Conservation (phyloP, 2,888 invertebrate species). For the Drosophila fulvimacula region DNA sequence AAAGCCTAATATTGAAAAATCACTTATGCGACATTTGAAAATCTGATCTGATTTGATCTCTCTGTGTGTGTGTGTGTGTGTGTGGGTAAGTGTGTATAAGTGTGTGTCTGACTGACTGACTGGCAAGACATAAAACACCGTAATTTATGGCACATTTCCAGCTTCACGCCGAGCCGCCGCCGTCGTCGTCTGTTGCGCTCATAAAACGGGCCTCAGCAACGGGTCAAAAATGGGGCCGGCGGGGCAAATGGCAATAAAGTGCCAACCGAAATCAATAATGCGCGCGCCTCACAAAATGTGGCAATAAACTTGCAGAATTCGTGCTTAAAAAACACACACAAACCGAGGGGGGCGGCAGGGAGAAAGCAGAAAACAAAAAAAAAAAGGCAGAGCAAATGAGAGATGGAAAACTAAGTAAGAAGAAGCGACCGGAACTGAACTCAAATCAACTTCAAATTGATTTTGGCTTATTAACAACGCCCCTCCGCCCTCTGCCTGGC, state of each 20-base stretch:
- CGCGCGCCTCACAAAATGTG: constrained; percentile 58
- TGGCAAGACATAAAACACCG: constrained; percentile 68
- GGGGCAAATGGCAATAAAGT: constrained; percentile 61
- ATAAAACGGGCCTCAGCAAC: constrained; percentile 51
- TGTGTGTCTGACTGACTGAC: constrained; percentile 45
- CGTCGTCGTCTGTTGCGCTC: constrained; percentile 62
- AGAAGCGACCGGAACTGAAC: constrained; percentile 45
- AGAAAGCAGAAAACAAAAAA: not conserved
- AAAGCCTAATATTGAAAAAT: constrained; percentile 44
- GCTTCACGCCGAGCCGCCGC: constrained; percentile 51
- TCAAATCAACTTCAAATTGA: constrained; percentile 57
- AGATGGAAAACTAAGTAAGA: constrained; percentile 44
- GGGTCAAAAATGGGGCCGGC: constrained; percentile 42
- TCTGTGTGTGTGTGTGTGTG: constrained; percentile 20
- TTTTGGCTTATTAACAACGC: constrained; percentile 59
- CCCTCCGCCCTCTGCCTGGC: not conserved
- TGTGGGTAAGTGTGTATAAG: constrained; percentile 21
- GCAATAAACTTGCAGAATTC: constrained; percentile 63
- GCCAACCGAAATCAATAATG: constrained; percentile 59
- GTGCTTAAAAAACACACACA: constrained; percentile 30
- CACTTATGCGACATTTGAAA: constrained; percentile 44
- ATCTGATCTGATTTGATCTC: constrained; percentile 66
- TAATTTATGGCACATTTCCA: constrained; percentile 76
- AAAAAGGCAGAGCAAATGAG: constrained; percentile 6
- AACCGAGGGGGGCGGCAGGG: not conserved